These are phyloP conservation scores for Cosmia trapezina DNA, from an alignment of 2,888 invertebrate genomes.

Conservation along the genomic window DNA sequence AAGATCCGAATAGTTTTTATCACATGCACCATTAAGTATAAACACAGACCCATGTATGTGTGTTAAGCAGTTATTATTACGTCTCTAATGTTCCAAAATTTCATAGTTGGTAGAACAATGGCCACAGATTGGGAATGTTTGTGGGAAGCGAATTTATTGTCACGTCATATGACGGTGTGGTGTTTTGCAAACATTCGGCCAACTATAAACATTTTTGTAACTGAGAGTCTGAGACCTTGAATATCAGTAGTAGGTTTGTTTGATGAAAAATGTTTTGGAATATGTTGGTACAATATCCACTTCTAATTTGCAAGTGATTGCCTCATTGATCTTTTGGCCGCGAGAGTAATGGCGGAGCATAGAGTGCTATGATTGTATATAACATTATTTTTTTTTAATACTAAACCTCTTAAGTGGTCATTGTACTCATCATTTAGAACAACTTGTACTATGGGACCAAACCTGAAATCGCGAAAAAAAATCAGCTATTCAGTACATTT, in stretches of 20 bases:
- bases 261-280: constrained; percentile 11
- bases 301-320: background rate
- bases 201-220: constrained; percentile 60
- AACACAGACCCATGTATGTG: constrained; percentile 33
- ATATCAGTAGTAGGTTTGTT: constrained; percentile 28
- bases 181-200: constrained; percentile 70
- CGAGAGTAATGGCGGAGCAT: background rate
- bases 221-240: constrained; percentile 23
- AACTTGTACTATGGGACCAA: no score
- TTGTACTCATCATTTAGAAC: no score
- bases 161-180: constrained; percentile 57
- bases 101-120: constrained; percentile 70
- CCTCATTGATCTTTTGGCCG: background rate
- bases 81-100: constrained; percentile 64
- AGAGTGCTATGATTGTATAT: no score
- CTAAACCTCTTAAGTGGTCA: no score
- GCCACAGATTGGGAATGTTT: constrained; percentile 65
- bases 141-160: constrained; percentile 71
- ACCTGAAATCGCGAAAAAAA: no score
- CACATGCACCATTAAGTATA: constrained; percentile 27
- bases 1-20: constrained; percentile 13
- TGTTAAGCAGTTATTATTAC: constrained; percentile 48
- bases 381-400: no score
- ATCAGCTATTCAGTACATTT: no score
- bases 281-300: background rate